phyloP scores from a whole-genome alignment of 2,797 vertebrate genomes.

The Parauchenoglanis punctatus region DNA sequence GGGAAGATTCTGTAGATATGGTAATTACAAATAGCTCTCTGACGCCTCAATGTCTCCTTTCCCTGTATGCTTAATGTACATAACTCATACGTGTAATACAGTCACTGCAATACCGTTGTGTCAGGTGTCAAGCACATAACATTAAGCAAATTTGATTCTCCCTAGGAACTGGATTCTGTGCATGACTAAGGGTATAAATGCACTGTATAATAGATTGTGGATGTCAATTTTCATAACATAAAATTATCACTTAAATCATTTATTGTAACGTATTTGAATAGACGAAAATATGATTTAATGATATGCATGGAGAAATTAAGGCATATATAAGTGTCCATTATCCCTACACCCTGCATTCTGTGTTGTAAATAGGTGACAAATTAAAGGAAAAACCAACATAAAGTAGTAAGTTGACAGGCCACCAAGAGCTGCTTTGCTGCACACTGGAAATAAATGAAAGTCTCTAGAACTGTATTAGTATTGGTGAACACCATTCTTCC shows the following conservation, averaged over 20 bases:
- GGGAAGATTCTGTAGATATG: conserved; percentile 44
- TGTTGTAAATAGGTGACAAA: conserved; percentile 3
- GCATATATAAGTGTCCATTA: conserved; percentile 7
- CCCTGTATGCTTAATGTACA: conserved; percentile 29
- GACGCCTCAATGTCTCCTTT: conserved; percentile 16
- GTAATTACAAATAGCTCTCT: conserved; percentile 41
- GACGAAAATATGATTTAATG: conserved; percentile 28
- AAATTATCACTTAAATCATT: conserved; percentile 29
- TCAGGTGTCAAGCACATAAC: background rate
- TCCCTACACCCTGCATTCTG: background rate
- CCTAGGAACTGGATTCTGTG: background rate
- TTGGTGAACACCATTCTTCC: background rate
- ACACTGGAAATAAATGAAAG: background rate
- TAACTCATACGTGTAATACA: background rate
- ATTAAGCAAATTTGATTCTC: background rate
- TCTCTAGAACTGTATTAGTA: background rate
- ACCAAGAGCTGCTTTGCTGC: background rate
- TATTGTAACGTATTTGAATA: conserved; percentile 31
- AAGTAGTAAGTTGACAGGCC: background rate
- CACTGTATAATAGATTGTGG: background rate
- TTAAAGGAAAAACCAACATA: background rate
- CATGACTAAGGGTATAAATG: background rate
- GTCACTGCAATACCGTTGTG: background rate
- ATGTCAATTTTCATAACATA: background rate
- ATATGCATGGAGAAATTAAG: conserved; percentile 19